Conservation (phyloP, 2,888 invertebrate genomes). For the Rhagophthalmus giganteus region DNA sequence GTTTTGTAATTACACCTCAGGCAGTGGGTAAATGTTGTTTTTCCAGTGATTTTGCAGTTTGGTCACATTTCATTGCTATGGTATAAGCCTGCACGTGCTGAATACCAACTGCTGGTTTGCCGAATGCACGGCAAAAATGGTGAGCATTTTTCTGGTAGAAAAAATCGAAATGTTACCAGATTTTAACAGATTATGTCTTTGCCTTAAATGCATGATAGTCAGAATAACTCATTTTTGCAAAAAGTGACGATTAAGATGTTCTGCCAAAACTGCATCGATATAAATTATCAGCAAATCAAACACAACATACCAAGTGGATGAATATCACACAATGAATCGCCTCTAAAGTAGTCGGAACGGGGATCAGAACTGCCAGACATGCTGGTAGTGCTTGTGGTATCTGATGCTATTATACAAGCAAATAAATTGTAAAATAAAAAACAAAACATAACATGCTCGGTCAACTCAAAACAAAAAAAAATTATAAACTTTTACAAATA, state of each 20-base stretch:
- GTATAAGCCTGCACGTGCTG: no score
- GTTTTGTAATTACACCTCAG: no score
- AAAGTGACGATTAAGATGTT: no score
- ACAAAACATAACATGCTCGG: constrained; percentile 18
- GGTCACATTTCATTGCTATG: no score
- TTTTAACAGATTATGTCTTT: background rate
- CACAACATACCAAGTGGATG: constrained; percentile 25
- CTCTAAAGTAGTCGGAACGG: constrained; percentile 31
- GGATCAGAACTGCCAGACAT: constrained; percentile 53
- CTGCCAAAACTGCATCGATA: no score
- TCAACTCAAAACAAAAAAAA: constrained; percentile 27
- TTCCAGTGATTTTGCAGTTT: no score
- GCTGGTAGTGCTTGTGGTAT: constrained; percentile 56
- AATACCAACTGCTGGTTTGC: no score
- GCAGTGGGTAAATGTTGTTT: no score
- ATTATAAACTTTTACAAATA: background rate
- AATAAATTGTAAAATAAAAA: constrained; percentile 37
- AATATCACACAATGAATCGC: constrained; percentile 25
- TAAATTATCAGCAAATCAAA: constrained; percentile 42
- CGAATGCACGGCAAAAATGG: no score
- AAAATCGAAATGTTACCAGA: no score
- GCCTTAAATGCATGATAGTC: no score
- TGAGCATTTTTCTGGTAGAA: constrained; percentile 11
- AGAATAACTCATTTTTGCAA: no score
- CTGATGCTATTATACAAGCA: constrained; percentile 51